Evolutionary conservation across 2,888 invertebrate species (phyloP).

Genomic region (Chloroclysta siterata): DNA sequence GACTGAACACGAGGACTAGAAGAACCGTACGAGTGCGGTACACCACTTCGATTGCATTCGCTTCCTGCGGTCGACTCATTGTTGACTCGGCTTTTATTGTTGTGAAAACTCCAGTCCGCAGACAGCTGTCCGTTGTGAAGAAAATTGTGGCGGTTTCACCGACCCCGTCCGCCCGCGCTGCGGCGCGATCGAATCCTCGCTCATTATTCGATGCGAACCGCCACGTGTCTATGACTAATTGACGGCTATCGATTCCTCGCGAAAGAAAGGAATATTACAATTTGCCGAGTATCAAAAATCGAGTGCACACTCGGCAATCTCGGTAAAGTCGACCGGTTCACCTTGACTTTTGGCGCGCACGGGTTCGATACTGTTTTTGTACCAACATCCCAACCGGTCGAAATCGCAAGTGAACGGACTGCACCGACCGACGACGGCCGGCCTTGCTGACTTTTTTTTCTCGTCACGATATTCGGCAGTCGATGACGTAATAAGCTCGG

Average conservation of each 20-base stretch:
- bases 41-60: conserved; percentile 50
- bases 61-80: conserved; percentile 50
- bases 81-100: conserved; percentile 56
- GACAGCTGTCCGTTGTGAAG: conserved; percentile 53
- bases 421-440: conserved; percentile 62
- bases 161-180: conserved; percentile 50
- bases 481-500: conserved; percentile 70
- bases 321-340: conserved; percentile 62
- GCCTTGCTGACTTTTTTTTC: conserved; percentile 73
- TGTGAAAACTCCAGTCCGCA: conserved; percentile 53
- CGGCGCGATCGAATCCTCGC: conserved; percentile 50
- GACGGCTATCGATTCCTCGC: conserved; percentile 46
- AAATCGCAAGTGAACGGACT: conserved; percentile 81
- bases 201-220: conserved; percentile 63
- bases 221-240: conserved; percentile 68
- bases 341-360: conserved; percentile 75
- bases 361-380: conserved; percentile 52
- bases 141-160: conserved; percentile 59
- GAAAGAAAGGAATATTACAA: conserved; percentile 28
- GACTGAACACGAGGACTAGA: conserved; percentile 36
- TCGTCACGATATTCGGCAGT: conserved; percentile 68
- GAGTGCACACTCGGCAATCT: conserved; percentile 38
- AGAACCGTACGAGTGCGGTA: conserved; percentile 46
- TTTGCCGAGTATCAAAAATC: conserved; percentile 16
- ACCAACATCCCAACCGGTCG: conserved; percentile 59